These are phyloP conservation scores for Macrophya alboannulata DNA, from an alignment of 2,888 invertebrate genomes.

Conservation along the genomic window DNA sequence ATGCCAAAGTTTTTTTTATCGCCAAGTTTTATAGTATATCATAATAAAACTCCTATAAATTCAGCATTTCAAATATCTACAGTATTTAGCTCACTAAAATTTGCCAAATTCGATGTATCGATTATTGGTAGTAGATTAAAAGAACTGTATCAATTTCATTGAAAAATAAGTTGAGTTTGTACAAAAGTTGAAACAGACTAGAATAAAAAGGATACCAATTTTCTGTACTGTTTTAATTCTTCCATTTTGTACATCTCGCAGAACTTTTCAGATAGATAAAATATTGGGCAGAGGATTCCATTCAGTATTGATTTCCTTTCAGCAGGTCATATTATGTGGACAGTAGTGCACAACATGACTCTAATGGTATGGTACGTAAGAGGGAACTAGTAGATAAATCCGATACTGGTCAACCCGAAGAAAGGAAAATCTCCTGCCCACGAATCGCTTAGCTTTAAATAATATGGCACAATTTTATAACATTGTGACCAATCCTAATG, in stretches of 20 bases:
- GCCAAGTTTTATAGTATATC: not conserved
- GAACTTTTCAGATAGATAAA: not conserved
- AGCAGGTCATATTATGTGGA: slow-evolving; percentile 69
- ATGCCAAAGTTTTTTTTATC: not conserved
- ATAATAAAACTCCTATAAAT: not conserved
- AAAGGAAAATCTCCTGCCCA: slow-evolving; percentile 42
- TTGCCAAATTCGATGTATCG: not conserved
- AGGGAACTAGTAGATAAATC: slow-evolving; percentile 45
- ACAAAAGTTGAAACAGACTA: not conserved
- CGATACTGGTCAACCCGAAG: slow-evolving; percentile 19
- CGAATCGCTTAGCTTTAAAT: slow-evolving; percentile 52
- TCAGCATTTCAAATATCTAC: not conserved
- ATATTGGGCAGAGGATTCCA: not conserved
- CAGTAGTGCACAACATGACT: slow-evolving; percentile 69
- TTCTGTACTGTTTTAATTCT: not conserved
- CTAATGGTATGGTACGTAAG: slow-evolving; percentile 67
- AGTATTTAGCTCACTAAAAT: too few relatives aligned
- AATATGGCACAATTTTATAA: slow-evolving; percentile 78
- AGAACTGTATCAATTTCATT: not conserved
- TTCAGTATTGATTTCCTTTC: slow-evolving; percentile 45
- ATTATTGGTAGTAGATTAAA: not conserved
- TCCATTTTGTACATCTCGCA: not conserved
- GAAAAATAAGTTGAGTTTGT: not conserved
- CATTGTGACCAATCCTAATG: slow-evolving; percentile 75
- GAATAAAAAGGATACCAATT: not conserved